Percentiles rank a stretch among this genome's conserved stretches.
phyloP scores from a whole-genome alignment of 1,140 invertebrate species.

The Dreissena rostriformis region DNA sequence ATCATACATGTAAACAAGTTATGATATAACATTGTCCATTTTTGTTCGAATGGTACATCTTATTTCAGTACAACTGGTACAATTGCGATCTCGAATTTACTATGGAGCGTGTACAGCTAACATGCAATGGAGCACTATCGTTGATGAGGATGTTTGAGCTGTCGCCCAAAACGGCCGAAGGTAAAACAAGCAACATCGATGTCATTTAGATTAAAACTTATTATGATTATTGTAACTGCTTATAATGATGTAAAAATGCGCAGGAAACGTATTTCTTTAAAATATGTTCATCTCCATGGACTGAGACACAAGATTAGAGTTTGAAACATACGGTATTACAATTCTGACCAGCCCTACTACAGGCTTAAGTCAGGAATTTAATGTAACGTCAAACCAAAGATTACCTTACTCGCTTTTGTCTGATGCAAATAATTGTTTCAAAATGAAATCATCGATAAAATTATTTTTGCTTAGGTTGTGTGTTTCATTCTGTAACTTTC shows the following conservation, averaged over 20 bases:
- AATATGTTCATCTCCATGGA: not conserved
- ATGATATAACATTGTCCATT: not conserved
- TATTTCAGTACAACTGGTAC: slow-evolving; percentile 41
- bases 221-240: no score
- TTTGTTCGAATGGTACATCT: not conserved
- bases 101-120: slow-evolving; percentile 19
- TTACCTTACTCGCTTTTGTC: no score
- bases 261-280: not conserved
- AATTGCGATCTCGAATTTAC: slow-evolving; percentile 15
- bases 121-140: slow-evolving; percentile 15
- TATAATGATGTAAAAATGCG: no score
- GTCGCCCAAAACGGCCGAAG: slow-evolving; percentile 6
- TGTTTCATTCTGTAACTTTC: not conserved
- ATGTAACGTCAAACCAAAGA: no score
- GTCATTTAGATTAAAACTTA: not conserved
- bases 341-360: not conserved
- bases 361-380: no score
- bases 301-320: not conserved
- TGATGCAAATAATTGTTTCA: no score
- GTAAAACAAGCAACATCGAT: not conserved
- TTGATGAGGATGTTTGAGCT: slow-evolving; percentile 18
- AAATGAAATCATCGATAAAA: no score
- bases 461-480: no score
- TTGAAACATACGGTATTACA: not conserved
- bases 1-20: not conserved